Evolutionary conservation across 2,113 vertebrate species (phyloP).

Genomic region (Zapornia atra): DNA sequence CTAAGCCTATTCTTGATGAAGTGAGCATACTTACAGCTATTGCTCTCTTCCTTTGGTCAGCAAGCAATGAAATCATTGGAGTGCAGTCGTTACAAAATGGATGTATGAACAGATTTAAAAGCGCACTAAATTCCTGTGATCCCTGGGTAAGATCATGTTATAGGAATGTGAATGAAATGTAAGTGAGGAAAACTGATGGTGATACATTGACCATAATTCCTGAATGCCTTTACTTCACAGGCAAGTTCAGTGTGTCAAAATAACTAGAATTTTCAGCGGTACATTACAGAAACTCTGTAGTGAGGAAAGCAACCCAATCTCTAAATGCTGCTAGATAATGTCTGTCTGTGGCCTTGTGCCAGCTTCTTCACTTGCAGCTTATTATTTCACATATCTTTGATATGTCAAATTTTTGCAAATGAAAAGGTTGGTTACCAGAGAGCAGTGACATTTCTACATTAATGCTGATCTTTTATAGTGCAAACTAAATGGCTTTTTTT

Average conservation of each 20-base stretch:
- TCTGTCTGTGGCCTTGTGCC: background rate
- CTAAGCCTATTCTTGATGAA: conserved; percentile 86
- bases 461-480: background rate
- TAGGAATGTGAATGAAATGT: background rate
- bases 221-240: conserved; percentile 15
- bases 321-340: background rate
- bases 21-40: conserved; percentile 93
- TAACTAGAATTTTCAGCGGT: background rate
- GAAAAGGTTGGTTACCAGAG: background rate
- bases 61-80: conserved; percentile 90
- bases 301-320: background rate
- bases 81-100: conserved; percentile 91
- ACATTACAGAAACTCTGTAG: background rate
- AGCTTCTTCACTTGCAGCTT: background rate
- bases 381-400: background rate
- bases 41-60: conserved; percentile 92
- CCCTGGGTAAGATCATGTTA: conserved; percentile 83
- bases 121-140: conserved; percentile 89
- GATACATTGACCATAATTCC: background rate
- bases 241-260: background rate
- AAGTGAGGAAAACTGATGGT: background rate
- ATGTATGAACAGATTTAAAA: conserved; percentile 91
- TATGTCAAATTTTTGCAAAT: background rate
- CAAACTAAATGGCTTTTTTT: background rate
- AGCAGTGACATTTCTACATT: background rate